Percentiles rank a stretch among this genome's conserved stretches.
Conservation (phyloP, 2,888 invertebrate genomes). For the Cepaea hortensis region DNA sequence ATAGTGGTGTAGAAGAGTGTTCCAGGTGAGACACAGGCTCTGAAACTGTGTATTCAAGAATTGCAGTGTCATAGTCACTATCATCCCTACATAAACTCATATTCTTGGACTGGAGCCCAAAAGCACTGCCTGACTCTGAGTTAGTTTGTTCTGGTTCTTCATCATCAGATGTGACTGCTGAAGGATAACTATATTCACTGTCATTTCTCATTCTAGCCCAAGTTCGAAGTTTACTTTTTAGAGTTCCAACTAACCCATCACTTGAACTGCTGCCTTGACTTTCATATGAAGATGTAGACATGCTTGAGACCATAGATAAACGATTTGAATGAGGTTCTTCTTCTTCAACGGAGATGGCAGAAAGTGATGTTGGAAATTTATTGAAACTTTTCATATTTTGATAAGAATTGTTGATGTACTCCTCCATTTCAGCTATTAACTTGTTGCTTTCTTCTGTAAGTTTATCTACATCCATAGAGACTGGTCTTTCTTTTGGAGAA, state of each 20-base stretch:
- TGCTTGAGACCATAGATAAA: constrained; percentile 61
- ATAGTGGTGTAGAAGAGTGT: constrained; percentile 29
- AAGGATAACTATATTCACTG: constrained; percentile 41
- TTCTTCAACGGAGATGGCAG: constrained; percentile 47
- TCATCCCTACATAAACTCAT: constrained; percentile 28
- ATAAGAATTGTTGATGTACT: constrained; percentile 64
- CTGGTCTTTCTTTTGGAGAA: neutral
- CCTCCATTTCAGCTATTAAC: constrained; percentile 70
- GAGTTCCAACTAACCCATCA: constrained; percentile 63
- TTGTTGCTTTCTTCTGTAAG: constrained; percentile 62
- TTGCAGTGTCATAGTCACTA: constrained; percentile 58
- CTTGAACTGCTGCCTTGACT: constrained; percentile 58
- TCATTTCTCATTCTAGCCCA: constrained; percentile 49
- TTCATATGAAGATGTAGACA: constrained; percentile 68
- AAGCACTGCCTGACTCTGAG: neutral
- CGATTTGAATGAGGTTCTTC: constrained; percentile 54
- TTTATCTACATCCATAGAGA: constrained; percentile 45
- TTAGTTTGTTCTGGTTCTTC: constrained; percentile 28
- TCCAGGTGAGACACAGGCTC: constrained; percentile 66
- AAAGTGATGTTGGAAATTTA: constrained; percentile 60
- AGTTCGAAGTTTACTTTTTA: constrained; percentile 64
- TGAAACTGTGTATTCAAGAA: constrained; percentile 60
- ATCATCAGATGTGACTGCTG: constrained; percentile 43
- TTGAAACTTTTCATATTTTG: constrained; percentile 55
- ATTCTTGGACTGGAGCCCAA: constrained; percentile 1